A percentile compares a stretch with the other conserved stretches of the same genome.
These are phyloP conservation scores for Sciurus niger DNA, from an alignment of 2,113 vertebrate genomes.

Conservation along the genomic window DNA sequence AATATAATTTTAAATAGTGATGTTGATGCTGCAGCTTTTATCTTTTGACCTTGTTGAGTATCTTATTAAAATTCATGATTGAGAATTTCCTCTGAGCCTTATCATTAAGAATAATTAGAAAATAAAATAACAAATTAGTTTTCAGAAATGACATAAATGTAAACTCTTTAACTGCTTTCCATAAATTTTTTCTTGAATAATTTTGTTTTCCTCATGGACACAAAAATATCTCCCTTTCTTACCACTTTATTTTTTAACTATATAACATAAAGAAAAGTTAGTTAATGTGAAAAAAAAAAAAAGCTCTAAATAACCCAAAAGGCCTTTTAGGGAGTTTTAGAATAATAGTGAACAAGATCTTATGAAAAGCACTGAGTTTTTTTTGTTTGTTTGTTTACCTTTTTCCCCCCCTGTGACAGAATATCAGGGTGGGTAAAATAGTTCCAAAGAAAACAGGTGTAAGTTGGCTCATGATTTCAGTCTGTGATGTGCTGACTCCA, in stretches of 20 bases:
- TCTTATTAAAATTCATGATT: conserved; percentile 54
- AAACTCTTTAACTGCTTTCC: conserved; percentile 51
- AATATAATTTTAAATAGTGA: not conserved
- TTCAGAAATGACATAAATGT: conserved; percentile 44
- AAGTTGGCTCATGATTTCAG: too few species aligned
- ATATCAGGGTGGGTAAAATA: too few species aligned
- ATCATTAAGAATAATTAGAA: conserved; percentile 55
- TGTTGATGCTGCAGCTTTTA: not conserved
- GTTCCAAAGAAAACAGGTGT: too few species aligned
- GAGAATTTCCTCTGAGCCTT: not conserved
- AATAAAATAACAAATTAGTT: conserved; percentile 75
- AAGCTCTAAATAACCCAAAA: not conserved
- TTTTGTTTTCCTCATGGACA: conserved; percentile 59
- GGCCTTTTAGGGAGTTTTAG: not conserved
- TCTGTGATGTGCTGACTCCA: too few species aligned
- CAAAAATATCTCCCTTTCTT: not conserved
- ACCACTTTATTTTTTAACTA: not conserved
- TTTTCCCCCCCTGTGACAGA: too few species aligned
- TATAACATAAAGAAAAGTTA: conserved; percentile 49
- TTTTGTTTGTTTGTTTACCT: too few species aligned
- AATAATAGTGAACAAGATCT: conserved; percentile 13
- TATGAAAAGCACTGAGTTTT: not conserved
- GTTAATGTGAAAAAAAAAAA: not conserved
- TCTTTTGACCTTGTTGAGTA: conserved; percentile 69
- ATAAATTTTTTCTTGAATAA: conserved; percentile 57